Conservation (phyloP, 2,888 invertebrate species). For the Drosophila kambysellisi region DNA sequence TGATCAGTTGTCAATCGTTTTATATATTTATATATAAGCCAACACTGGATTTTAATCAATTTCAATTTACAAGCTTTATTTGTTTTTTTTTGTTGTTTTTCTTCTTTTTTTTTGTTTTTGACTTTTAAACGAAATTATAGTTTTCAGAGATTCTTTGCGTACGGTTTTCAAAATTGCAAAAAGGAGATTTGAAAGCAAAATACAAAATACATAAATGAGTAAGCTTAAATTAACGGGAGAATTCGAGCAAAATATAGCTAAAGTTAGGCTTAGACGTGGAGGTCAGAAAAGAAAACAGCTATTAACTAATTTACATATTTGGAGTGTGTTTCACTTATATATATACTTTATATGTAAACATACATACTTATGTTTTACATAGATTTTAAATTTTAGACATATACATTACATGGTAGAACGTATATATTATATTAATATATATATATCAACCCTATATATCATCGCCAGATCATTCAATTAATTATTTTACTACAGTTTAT, state of each 20-base stretch:
- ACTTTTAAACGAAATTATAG: constrained; percentile 42
- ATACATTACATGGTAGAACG: constrained; percentile 66
- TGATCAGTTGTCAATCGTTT: constrained; percentile 31
- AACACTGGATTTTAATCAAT: constrained; percentile 28
- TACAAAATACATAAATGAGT: constrained; percentile 14
- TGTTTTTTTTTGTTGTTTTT: constrained; percentile 43
- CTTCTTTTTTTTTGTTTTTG: constrained; percentile 39
- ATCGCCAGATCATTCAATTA: constrained; percentile 42
- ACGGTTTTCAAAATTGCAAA: constrained; percentile 17
- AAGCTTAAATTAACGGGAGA: constrained; percentile 33
- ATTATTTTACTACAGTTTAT: constrained; percentile 65
- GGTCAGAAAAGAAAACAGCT: constrained; percentile 26
- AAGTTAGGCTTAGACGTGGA: constrained; percentile 4
- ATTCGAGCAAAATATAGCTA: constrained; percentile 59
- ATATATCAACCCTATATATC: constrained; percentile 27
- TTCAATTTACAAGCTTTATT: constrained; percentile 79
- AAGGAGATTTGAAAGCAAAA: constrained; percentile 26
- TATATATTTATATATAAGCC: constrained; percentile 11
- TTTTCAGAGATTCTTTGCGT: constrained; percentile 21
- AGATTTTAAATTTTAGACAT: constrained; percentile 70
- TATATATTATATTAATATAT: constrained; percentile 27
- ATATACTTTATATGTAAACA: constrained; percentile 30
- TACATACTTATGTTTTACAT: constrained; percentile 72
- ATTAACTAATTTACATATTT: constrained; percentile 77
- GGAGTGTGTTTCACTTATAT: constrained; percentile 76